Evolutionary conservation across 2,797 vertebrate genomes (phyloP), one percentile per base, ranked within the genome.

Genomic region (Fratercula arctica): DNA sequence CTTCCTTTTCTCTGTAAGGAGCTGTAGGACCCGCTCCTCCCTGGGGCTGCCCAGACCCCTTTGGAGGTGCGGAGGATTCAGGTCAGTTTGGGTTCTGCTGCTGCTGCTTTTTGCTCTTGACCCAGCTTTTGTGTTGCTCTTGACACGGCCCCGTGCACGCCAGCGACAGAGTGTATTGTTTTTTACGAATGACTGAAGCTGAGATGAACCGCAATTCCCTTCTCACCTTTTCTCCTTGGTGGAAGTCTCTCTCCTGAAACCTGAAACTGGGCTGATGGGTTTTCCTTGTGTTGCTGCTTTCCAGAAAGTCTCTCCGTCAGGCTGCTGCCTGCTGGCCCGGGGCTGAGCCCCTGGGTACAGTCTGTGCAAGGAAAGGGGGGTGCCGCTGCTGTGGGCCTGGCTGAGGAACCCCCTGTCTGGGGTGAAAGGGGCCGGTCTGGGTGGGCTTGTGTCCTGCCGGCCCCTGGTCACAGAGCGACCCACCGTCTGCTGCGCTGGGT

Each of bases 1-100:
- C 85, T 97, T 93, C 93, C 94, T 96, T 82, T 85, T 24, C 78
- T 64, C 72, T 20, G 31, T 59, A 11, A 60, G 70, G 79, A 93
- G 87, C 87, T 21, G 39, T 59, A 77, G 66, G 69, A 85, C 48
- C 63, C 4, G 35, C 35, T 85, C 43, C 37, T 81, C 6, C 28
- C 46, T 1, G 1, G 24, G 43, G 48, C 67, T 73, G 54, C 57
- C 45, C 75, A 57, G 45, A 61, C 18, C 23, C 46, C 37, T 5
- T 25, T 41, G 0, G 31, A 48, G 23, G 53, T 21, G 37, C 3
- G 3, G n/a, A 90, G 59, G 37, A 89, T 68, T 48, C 96, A 96
- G 96, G 95, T 96, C 91, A 93, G 93, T 94, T 82, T 29, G 84
- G 66, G 77, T 64, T 64, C 74, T 45, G 80, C 53, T 46, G 57